phyloP scores from a whole-genome alignment of 2,797 vertebrate species.

The Aplochiton taeniatus region DNA sequence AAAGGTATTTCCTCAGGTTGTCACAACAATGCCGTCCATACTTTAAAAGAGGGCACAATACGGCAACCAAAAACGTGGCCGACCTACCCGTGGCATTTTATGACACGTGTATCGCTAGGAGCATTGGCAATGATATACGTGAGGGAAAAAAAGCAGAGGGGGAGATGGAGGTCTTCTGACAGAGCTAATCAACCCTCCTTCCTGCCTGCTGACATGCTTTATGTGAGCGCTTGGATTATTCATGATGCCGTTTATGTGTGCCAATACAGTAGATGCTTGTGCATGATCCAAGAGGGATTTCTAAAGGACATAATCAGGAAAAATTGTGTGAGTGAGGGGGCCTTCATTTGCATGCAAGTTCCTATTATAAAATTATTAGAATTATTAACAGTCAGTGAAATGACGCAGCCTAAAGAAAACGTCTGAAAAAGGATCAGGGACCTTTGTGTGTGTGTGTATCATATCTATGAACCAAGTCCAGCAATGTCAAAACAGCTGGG shows the following conservation, averaged over 20 bases:
- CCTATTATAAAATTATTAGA: conserved; percentile 37
- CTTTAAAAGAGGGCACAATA: neutral
- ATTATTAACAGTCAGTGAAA: conserved; percentile 53
- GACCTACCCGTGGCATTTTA: too few relatives aligned
- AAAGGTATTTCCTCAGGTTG: too few relatives aligned
- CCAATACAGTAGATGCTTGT: conserved; percentile 18
- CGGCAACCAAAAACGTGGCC: too few relatives aligned
- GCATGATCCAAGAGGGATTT: conserved; percentile 34
- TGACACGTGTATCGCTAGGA: conserved; percentile 15
- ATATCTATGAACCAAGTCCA: neutral
- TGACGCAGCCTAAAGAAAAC: conserved; percentile 12
- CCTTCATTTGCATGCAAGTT: conserved; percentile 10
- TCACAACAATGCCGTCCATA: neutral
- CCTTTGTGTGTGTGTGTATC: neutral
- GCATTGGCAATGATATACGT: neutral
- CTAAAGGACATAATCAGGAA: neutral
- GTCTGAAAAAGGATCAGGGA: conserved; percentile 41
- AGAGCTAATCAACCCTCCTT: conserved; percentile 3
- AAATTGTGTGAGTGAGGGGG: conserved; percentile 19
- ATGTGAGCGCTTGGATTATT: conserved; percentile 3
- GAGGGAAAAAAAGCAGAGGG: conserved; percentile 9
- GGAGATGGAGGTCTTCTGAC: conserved; percentile 21
- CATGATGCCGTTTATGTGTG: conserved; percentile 26
- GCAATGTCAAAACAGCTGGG: conserved; percentile 11
- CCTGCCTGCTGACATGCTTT: neutral